A percentile compares a stretch with the other conserved stretches of the same genome.
Evolutionary conservation across 37 sponge, comb jelly and placozoan genomes (phyloP).

Genomic region (Halisarca cf. caerulea): DNA sequence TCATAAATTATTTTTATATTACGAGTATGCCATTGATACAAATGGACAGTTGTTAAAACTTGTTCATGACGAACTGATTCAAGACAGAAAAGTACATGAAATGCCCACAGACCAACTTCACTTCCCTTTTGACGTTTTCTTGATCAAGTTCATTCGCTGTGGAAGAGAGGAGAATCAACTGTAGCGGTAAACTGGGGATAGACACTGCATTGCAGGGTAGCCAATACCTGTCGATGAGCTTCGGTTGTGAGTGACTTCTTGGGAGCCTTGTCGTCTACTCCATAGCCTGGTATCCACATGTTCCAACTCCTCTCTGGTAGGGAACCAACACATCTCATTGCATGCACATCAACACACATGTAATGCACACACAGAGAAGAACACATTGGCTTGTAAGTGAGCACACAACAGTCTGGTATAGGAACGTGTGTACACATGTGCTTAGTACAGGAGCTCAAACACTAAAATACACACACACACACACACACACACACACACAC

Average conservation of each 20-base stretch:
- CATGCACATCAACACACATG: too few species aligned
- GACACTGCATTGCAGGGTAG: background rate
- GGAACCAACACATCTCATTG: background rate
- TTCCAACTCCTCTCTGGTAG: conserved; percentile 83
- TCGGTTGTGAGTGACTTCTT: conserved; percentile 74
- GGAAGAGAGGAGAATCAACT: background rate
- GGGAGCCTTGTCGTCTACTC: conserved; percentile 47
- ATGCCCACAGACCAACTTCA: background rate
- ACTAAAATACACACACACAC: conserved; percentile 22
- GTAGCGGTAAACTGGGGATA: too few species aligned
- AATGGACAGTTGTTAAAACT: too few species aligned
- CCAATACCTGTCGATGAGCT: conserved; percentile 85
- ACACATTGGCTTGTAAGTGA: too few species aligned
- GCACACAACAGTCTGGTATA: too few species aligned
- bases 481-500: background rate
- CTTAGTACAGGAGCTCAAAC: too few species aligned
- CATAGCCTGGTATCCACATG: conserved; percentile 92
- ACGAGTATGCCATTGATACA: too few species aligned
- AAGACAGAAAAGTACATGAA: too few species aligned
- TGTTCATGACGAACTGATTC: too few species aligned
- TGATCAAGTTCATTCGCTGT: conserved; percentile 21
- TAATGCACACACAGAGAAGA: too few species aligned
- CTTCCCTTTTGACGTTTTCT: conserved; percentile 1
- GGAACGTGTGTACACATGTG: too few species aligned
- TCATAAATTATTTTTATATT: too few species aligned